phyloP scores from a whole-genome alignment of 2,797 vertebrate genomes.

The Octomys mimax region DNA sequence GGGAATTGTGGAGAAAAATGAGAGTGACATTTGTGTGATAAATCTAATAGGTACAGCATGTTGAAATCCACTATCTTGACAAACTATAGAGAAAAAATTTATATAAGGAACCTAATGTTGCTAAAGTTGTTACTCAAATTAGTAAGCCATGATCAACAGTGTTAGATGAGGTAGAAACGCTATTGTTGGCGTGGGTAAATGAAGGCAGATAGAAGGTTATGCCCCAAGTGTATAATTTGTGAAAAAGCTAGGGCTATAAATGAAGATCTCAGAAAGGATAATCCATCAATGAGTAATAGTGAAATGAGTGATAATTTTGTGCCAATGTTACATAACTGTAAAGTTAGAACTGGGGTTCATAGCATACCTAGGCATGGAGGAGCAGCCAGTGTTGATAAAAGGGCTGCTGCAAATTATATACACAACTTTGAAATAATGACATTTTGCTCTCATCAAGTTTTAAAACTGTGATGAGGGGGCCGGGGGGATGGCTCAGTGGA shows the following conservation, averaged over 20 bases:
- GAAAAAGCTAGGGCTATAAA: background rate
- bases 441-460: background rate
- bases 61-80: background rate
- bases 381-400: background rate
- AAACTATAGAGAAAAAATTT: background rate
- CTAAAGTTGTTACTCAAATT: background rate
- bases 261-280: background rate
- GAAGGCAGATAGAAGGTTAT: background rate
- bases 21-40: background rate
- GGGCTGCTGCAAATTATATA: background rate
- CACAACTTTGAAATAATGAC: background rate
- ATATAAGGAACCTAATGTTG: background rate
- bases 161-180: background rate
- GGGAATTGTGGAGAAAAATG: background rate
- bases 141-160: background rate
- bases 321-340: background rate
- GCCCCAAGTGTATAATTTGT: background rate
- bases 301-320: background rate
- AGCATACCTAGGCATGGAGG: background rate
- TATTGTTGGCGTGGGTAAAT: background rate
- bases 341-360: background rate
- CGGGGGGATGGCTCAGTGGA: too few species aligned
- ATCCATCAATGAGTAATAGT: background rate
- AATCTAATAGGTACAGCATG: background rate
- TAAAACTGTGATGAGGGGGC: background rate